Base-by-base conservation (phyloP, 1,140 invertebrate genomes). In the Zaprionus nigranus region DNA sequence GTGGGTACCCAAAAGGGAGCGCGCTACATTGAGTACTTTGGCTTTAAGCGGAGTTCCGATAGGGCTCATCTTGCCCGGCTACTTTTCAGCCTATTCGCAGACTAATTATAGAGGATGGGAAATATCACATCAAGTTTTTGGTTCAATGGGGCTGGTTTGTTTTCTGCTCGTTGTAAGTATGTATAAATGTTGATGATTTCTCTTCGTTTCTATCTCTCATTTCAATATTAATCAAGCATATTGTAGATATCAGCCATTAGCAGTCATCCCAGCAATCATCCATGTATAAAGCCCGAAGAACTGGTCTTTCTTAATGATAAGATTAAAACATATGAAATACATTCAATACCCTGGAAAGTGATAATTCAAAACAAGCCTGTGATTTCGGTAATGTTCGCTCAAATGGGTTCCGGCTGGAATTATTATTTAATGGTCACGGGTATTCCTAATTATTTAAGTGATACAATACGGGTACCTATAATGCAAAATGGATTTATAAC, bases 351-450 rank as follows among this genome's bases (percentile, higher is more conserved):
- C 0, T 95, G 94, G 94, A 92, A 93, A 40, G 92, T 92, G 2
- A 93, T 95, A 12, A 88, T 97, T 1, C 94, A 92, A 13, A 97
- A 95, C 1, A 85, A 94, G 6, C 94, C 94, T 0, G 78, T 95
- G 34, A 94, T 94, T 92, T 94, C 94, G 1, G 76, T 95, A 11
- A 93, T 95, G n/a, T 91, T 93, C 46, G 92, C 93, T 7, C 97
- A 99, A 83, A 85, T 94, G 68, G 84, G 86, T n/a, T n/a, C n/a
- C n/a, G n/a, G n/a, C n/a, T n/a, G n/a, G n/a, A n/a, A n/a, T n/a
- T n/a, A 97, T 88, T 98, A 96, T 83, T 98, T 97, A 2, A 95
- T 98, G 93, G 94, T 98, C n/a, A 97, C 96, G 2, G 96, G 97
- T 82, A 94, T 99, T 2, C 98, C 98, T 17, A 81, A 79, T 13